Base-by-base conservation (phyloP, 2,797 vertebrate species). In the Ciconia nigra region DNA sequence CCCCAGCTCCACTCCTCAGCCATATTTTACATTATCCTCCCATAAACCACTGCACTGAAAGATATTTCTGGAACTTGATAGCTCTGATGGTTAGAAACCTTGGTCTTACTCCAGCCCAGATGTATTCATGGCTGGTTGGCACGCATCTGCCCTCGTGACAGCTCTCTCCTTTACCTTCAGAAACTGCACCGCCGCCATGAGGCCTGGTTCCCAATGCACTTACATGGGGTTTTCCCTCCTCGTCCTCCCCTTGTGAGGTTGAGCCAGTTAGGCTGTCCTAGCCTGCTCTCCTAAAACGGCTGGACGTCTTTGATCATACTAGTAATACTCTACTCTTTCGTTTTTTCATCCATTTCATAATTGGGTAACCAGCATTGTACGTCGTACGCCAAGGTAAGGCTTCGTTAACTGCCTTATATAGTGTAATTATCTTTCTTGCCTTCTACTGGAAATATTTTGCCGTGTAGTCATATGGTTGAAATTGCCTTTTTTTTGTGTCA, bases 71-170 rank as follows among this genome's bases (percentile, higher is more conserved):
- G 51, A 92, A 62, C 42, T 33, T 67, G 28, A 1, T 72, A 31
- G 11, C n/a, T 92, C 20, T 51, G 10, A 12, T 18, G 5, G 21
- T 67, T 44, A 74, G 82, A 66, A 74, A 35, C 15, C 33, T 58
- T 49, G 35, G 5, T 70, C 12, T 77, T 47, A 17, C 18, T 58
- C 29, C 39, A 47, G 31, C 15, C 29, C 47, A 35, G 29, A 7
- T 35, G 31, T 47, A 14, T 84, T 83, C 25, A 6, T 61, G 52
- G 6, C 67, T 55, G 39, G 5, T 55, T 91, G 44, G n/a, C 41
- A 18, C 0, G 0, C 3, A 1, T 59, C 63, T 67, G 44, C 24
- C 9, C 25, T 86, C 0, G 0, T 51, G 71, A 11, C 19, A 37
- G 26, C 49, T 46, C 33, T 44, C 33, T 83, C n/a, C 31, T 49